Evolutionary conservation across 2,888 invertebrate genomes (phyloP).

Genomic region (Idaea biselata): DNA sequence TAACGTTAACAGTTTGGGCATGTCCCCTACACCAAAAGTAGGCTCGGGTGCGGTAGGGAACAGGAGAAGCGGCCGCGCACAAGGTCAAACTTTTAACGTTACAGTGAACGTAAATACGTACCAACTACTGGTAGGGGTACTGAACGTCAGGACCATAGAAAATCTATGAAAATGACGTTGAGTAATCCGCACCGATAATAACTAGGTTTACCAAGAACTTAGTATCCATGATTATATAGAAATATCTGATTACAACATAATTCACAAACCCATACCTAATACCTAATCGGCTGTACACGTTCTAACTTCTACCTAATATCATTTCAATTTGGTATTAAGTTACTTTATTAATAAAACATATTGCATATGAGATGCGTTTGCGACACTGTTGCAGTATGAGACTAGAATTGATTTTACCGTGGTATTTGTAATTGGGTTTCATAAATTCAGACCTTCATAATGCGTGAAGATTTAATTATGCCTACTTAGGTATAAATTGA

Average conservation of each 20-base stretch:
- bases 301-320: conserved; percentile 7
- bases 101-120: no score
- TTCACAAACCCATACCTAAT: background rate
- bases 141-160: background rate
- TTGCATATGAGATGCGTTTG: conserved; percentile 15
- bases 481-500: no score
- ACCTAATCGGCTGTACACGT: background rate
- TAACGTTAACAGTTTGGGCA: no score
- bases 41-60: no score
- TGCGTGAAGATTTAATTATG: no score
- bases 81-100: no score
- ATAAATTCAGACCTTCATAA: no score
- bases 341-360: conserved; percentile 14
- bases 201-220: background rate
- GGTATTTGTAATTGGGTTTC: no score
- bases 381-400: conserved; percentile 7
- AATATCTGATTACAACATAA: background rate
- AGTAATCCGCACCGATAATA: background rate
- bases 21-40: no score
- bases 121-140: background rate
- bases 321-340: conserved; percentile 13
- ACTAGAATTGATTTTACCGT: background rate
- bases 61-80: no score
- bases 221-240: background rate
- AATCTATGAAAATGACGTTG: background rate